These are phyloP conservation scores for Crypturellus undulatus DNA, from an alignment of 2,113 vertebrate species.

Conservation along the genomic window DNA sequence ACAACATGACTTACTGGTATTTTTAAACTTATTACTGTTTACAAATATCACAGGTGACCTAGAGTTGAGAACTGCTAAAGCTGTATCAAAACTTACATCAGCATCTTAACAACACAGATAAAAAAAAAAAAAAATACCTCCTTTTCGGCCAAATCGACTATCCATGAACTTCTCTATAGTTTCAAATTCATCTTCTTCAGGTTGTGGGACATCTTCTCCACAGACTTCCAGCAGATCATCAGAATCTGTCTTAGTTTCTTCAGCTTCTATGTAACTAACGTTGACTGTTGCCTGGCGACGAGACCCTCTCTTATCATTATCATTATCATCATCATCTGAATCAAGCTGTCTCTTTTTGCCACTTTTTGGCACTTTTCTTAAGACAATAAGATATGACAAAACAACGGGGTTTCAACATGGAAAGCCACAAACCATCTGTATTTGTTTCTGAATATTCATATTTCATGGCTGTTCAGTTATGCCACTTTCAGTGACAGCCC, in stretches of 20 bases:
- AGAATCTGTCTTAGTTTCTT: slow-evolving; percentile 96
- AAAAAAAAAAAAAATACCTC: slow-evolving; percentile 83
- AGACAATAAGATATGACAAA: background rate
- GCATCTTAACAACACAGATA: background rate
- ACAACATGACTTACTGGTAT: background rate
- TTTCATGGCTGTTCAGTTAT: background rate
- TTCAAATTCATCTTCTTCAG: slow-evolving; percentile 98
- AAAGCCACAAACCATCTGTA: background rate
- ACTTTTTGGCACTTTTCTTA: slow-evolving; percentile 88
- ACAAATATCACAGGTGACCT: background rate
- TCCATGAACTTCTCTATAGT: slow-evolving; percentile 98
- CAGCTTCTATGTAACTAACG: slow-evolving; percentile 97
- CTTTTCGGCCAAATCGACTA: slow-evolving; percentile 89
- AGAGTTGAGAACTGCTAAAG: background rate
- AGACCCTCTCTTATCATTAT: slow-evolving; percentile 90
- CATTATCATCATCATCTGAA: slow-evolving; percentile 81
- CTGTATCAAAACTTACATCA: background rate
- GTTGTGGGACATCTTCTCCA: slow-evolving; percentile 94
- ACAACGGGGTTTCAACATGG: background rate
- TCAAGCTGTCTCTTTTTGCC: slow-evolving; percentile 90
- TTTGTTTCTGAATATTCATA: background rate
- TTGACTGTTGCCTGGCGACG: slow-evolving; percentile 97
- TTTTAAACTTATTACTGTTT: background rate
- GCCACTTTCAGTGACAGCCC: background rate
- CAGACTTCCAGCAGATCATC: slow-evolving; percentile 95